These are phyloP conservation scores for Spea bombifrons DNA, from an alignment of 2,113 vertebrate species.

Conservation along the genomic window DNA sequence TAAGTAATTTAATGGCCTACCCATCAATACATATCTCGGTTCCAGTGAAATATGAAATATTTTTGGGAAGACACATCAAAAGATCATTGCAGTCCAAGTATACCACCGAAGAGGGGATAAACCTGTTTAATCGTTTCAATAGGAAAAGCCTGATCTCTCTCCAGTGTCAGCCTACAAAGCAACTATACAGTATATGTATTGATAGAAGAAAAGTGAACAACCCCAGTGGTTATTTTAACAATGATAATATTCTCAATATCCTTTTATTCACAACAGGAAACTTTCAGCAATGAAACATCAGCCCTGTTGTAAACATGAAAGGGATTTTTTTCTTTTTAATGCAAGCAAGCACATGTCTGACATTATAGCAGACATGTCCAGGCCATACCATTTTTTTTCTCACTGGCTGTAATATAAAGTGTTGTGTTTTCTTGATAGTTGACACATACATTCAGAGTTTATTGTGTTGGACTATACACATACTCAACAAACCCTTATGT, in stretches of 20 bases:
- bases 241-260: constrained; percentile 14
- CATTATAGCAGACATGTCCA: constrained; percentile 6
- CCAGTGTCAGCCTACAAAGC: not conserved
- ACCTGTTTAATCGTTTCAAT: too few species aligned
- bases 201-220: not conserved
- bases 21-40: too few species aligned
- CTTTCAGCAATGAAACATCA: constrained; percentile 10
- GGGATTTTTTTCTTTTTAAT: constrained; percentile 15
- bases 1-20: too few species aligned
- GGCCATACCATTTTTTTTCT: not conserved
- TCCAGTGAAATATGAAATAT: too few species aligned
- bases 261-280: constrained; percentile 19
- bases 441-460: not conserved
- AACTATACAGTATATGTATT: not conserved
- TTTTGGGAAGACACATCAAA: too few species aligned
- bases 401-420: not conserved
- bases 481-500: too few species aligned
- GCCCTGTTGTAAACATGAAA: not conserved
- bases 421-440: not conserved
- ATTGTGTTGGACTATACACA: not conserved
- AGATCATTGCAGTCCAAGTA: too few species aligned
- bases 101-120: too few species aligned
- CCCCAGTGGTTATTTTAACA: constrained; percentile 15
- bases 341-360: constrained; percentile 5
- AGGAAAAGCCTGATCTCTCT: too few species aligned